Evolutionary conservation across 2,797 vertebrate species (phyloP).

Genomic region (Parotocinclus haroldoi): DNA sequence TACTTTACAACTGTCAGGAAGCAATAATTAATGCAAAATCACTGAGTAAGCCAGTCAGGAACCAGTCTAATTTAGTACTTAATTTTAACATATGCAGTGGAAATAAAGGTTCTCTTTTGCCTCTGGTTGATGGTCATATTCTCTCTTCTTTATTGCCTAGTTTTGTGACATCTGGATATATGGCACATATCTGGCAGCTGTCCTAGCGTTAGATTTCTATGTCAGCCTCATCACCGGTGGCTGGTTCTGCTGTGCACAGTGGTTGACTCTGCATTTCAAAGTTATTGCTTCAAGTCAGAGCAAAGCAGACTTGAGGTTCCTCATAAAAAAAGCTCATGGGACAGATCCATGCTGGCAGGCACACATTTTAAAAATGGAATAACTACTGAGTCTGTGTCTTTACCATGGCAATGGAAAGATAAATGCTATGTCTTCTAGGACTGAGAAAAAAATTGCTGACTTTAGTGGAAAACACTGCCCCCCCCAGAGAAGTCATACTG

Average conservation of each 20-base stretch:
- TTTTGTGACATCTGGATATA: constrained; percentile 24
- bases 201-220: constrained; percentile 1
- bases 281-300: too few species aligned
- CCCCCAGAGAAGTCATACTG: constrained; percentile 23
- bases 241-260: background rate
- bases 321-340: constrained; percentile 12
- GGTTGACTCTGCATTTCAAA: too few species aligned
- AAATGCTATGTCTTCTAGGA: constrained; percentile 22
- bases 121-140: constrained; percentile 24
- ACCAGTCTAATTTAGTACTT: constrained; percentile 35
- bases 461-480: constrained; percentile 20
- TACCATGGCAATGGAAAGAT: constrained; percentile 11
- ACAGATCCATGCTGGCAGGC: background rate
- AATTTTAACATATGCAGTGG: constrained; percentile 38
- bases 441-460: constrained; percentile 37
- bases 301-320: background rate
- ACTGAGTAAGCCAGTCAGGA: constrained; percentile 23
- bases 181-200: constrained; percentile 11
- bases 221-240: constrained; percentile 14
- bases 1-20: constrained; percentile 33
- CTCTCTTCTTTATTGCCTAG: constrained; percentile 21
- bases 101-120: constrained; percentile 26
- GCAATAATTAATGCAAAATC: constrained; percentile 44
- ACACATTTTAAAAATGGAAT: constrained; percentile 5
- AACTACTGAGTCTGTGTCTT: constrained; percentile 17